These are phyloP conservation scores for Cantharis rustica DNA, from an alignment of 2,888 invertebrate species.

Conservation along the genomic window DNA sequence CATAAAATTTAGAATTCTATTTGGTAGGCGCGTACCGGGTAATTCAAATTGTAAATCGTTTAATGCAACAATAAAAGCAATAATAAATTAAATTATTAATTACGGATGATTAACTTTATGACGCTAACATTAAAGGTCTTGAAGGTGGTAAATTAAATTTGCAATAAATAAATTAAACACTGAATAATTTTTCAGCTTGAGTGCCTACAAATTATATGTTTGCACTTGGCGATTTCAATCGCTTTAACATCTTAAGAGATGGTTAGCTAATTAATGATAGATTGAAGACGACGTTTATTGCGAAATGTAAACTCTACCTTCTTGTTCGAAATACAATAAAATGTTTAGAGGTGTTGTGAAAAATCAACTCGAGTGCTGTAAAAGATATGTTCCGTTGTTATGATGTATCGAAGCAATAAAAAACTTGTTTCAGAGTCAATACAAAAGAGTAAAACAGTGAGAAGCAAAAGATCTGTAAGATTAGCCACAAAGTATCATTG, in stretches of 20 bases:
- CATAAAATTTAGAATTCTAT: not conserved
- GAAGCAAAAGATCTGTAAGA: not conserved
- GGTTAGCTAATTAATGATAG: not conserved
- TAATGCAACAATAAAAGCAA: not conserved
- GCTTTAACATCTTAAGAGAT: not conserved
- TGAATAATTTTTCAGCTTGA: not conserved
- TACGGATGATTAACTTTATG: not conserved
- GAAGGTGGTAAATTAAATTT: not conserved
- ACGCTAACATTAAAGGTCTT: not conserved
- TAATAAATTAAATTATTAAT: not conserved
- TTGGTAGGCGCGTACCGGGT: not conserved
- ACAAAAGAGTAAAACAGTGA: not conserved
- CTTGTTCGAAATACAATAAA: not conserved
- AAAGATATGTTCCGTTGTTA: not conserved
- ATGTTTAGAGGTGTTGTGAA: not conserved
- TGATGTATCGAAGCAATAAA: not conserved
- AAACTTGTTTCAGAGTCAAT: slow-evolving; percentile 1
- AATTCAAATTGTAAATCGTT: not conserved
- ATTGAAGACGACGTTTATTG: not conserved
- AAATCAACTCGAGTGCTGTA: not conserved
- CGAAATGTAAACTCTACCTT: not conserved
- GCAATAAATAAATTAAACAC: not conserved
- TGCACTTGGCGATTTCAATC: not conserved
- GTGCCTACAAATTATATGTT: not conserved
- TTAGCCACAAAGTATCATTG: slow-evolving; percentile 2